phyloP scores from a whole-genome alignment of 2,797 vertebrate genomes.

The Tachyglossus aculeatus region DNA sequence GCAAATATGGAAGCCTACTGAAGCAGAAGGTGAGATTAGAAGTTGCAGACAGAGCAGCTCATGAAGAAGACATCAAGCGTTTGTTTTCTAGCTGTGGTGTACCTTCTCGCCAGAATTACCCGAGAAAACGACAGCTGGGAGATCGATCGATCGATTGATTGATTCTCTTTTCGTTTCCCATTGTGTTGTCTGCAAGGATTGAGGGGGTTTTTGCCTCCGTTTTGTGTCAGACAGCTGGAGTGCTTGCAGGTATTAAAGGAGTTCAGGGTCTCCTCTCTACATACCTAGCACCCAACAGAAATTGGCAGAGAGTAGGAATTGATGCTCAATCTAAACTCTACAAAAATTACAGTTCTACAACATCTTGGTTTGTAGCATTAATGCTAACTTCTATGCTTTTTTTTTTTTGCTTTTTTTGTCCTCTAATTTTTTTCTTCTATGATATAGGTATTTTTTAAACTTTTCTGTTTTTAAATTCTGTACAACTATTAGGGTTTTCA shows the following conservation, averaged over 20 bases:
- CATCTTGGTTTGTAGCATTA: slow-evolving; percentile 85
- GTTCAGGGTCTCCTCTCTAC: slow-evolving; percentile 62
- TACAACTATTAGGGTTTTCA: slow-evolving; percentile 87
- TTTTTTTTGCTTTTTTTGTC: slow-evolving; percentile 70
- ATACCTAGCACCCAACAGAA: slow-evolving; percentile 79
- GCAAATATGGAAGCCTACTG: slow-evolving; percentile 80
- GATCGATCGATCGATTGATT: no score
- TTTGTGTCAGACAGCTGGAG: slow-evolving; percentile 74
- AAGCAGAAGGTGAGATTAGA: slow-evolving; percentile 77
- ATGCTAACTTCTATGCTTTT: slow-evolving; percentile 91
- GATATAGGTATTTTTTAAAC: slow-evolving; percentile 97
- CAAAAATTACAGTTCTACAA: slow-evolving; percentile 96
- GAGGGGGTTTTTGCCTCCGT: slow-evolving; percentile 52
- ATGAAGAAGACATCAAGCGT: slow-evolving; percentile 73
- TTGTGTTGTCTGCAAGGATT: slow-evolving; percentile 69
- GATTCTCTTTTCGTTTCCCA: slow-evolving; percentile 58
- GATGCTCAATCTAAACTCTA: slow-evolving; percentile 96
- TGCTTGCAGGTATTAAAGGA: slow-evolving; percentile 91
- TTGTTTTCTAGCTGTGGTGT: slow-evolving; percentile 59
- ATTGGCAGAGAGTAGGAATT: slow-evolving; percentile 86
- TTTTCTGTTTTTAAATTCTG: slow-evolving; percentile 87
- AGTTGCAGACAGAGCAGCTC: slow-evolving; percentile 73
- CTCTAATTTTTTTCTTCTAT: slow-evolving; percentile 85
- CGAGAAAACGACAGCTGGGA: no score
- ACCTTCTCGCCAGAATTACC: no score